Base-by-base conservation (phyloP, 2,797 vertebrate species). In the Muraenolepis orangiensis region DNA sequence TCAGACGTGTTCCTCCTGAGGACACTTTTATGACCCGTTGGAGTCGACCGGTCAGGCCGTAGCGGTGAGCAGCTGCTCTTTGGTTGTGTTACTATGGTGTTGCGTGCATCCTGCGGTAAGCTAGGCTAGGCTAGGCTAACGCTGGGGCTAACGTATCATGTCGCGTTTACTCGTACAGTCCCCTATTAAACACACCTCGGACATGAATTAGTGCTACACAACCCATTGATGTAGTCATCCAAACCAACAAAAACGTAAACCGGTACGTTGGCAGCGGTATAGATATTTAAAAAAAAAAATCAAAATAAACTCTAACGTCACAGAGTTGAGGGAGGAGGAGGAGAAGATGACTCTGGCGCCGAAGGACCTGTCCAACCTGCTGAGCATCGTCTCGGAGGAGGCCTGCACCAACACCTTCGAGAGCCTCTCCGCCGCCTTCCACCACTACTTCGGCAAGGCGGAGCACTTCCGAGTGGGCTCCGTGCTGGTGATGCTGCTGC, bases 371-470 rank as follows among this genome's bases (percentile, higher is more conserved):
- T 93, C 95, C 83, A 97, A 96, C 90, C 93, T 98, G 72, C 92
- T 99, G 93, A 95, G 95, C 90, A 96, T 99, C 91, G 95, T 99
- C 61, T 98, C 97, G 1, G 98, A 99, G 91, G 98, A 99, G 85
- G 96, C 97, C 28, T 96, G 96, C 79, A 93, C 94, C 85, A 97
- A 94, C 92, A 96, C 94, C 32, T 99, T 98, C 80, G 97, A 98
- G 88, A 96, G 93, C 82, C 94, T 98, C 29, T 98, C 97, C 82
- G 95, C 93, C 2, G 96, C 96, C 82, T 98, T 99, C 89, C 98
- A 98, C 72, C 97, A 98, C 80, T 98, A 95, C 88, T 99, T 99
- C 84, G 96, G 95, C 3, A 98, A 97, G 75, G 95, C 96, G 57
- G 97, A 98, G 80, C 97, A 99, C 86, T 99, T 99, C 92, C 91